These are phyloP conservation scores for Poecilia picta DNA, from an alignment of 2,797 vertebrate genomes.

Conservation along the genomic window DNA sequence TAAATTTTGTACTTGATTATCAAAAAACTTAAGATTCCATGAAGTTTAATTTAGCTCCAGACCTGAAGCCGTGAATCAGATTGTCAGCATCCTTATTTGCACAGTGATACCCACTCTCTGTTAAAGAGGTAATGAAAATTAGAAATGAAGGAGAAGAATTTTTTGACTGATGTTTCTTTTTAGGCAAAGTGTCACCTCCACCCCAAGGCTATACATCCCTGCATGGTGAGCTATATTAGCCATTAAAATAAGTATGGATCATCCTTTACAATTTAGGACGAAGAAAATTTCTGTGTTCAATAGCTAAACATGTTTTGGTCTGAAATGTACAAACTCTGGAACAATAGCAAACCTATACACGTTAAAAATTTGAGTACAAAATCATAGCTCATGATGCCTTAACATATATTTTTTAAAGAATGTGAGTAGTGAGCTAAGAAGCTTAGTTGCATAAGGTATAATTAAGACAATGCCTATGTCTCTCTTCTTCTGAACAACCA, in stretches of 20 bases:
- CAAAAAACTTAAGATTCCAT: neutral
- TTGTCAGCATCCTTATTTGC: neutral
- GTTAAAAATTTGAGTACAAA: neutral
- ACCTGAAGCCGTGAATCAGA: neutral
- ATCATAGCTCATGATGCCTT: neutral
- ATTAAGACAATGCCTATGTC: neutral
- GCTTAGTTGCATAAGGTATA: constrained; percentile 35
- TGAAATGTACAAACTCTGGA: neutral
- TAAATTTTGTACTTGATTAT: neutral
- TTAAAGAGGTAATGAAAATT: no score
- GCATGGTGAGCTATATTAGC: neutral
- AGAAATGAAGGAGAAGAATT: neutral
- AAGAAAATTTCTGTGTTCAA: neutral
- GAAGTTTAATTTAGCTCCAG: neutral
- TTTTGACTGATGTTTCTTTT: neutral
- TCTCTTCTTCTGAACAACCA: constrained; percentile 14
- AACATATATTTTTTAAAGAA: neutral
- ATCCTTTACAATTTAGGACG: neutral
- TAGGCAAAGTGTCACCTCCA: neutral
- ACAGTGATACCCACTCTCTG: neutral
- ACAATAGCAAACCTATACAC: neutral
- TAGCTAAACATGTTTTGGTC: neutral
- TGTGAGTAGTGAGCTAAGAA: constrained; percentile 25
- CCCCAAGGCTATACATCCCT: neutral
- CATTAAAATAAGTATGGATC: neutral